These are phyloP conservation scores for Parnassius glacialis DNA, from an alignment of 2,888 invertebrate species.

Conservation along the genomic window DNA sequence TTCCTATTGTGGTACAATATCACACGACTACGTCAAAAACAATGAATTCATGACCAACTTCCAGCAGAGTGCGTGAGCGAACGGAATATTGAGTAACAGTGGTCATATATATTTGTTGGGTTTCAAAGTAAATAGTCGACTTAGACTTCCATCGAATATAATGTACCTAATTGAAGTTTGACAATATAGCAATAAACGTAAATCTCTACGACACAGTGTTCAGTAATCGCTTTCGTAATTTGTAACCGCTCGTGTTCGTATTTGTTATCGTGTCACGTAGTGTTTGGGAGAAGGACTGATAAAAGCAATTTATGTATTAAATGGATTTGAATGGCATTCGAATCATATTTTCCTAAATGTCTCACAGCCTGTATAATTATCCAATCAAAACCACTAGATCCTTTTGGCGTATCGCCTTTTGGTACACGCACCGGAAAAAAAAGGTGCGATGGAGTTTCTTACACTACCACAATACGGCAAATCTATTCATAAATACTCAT, in stretches of 20 bases:
- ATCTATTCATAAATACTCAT: neutral
- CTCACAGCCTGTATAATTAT: too few species aligned
- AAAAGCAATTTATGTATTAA: conserved; percentile 8
- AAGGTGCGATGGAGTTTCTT: too few species aligned
- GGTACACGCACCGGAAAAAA: too few species aligned
- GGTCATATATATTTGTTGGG: conserved; percentile 37
- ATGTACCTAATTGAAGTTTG: conserved; percentile 26
- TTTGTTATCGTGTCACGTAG: conserved; percentile 23
- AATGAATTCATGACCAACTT: conserved; percentile 54
- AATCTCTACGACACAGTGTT: conserved; percentile 24
- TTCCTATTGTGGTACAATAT: conserved; percentile 74
- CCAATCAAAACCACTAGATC: too few species aligned
- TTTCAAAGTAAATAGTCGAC: conserved; percentile 35
- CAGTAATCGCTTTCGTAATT: conserved; percentile 26
- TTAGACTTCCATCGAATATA: conserved; percentile 28
- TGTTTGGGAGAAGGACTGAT: conserved; percentile 3
- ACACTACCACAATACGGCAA: too few species aligned
- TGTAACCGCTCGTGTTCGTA: conserved; percentile 10
- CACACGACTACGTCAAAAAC: conserved; percentile 71
- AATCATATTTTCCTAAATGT: neutral
- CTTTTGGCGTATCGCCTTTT: too few species aligned
- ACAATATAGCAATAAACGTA: conserved; percentile 26
- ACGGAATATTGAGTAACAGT: conserved; percentile 46
- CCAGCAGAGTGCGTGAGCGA: conserved; percentile 27
- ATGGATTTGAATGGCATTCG: neutral